Evolutionary conservation across 2,797 vertebrate species (phyloP), one percentile per base, ranked within the genome.

Genomic region (Aplochiton taeniatus): DNA sequence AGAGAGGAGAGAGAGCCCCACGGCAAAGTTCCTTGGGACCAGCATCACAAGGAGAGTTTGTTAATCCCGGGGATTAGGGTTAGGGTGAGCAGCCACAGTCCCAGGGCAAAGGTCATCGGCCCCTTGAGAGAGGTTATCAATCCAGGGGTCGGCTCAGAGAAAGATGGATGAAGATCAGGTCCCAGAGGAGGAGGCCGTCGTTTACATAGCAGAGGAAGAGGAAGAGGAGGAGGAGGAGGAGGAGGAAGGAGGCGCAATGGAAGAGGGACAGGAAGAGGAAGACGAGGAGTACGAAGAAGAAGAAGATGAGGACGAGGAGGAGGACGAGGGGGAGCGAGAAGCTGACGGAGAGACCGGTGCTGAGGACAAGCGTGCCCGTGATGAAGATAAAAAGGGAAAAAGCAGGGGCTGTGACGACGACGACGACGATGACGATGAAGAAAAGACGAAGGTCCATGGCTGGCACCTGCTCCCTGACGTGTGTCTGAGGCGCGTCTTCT

Each of bases 391-490:
- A 8, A 49, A 20, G 10, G 8, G 19, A 9, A 8, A 12, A 17
- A 31, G 31, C 31, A 31, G 6, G 31, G 31, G 2, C 6, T 8
- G 4, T 17, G 1, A 49, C 18, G 63, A 0, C 11, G 44, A 62
- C 20, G 58, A 58, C 49, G 17, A 11, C 52, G 17, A 8, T 9
- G 52, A 46, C 18, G 16, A 59, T 11, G 17, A 19, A 14, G 16
- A 43, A 8, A 14, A 60, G 52, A 42, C n/a, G 17, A n/a, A 56
- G 48, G 45, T 49, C 11, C 14, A 50, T 8, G 31, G 5, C 0
- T 93, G 90, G 92, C 86, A 78, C 51, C 12, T 57, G 43, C 76
- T 94, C 63, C 90, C 89, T 0, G 76, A 87, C 18, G 75, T 92
- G 51, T 92, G 90, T 57, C 78, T 93, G 65, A 72, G 55, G 4